These are phyloP conservation scores for Prosapia bicincta DNA, from an alignment of 2,888 invertebrate species.

Conservation along the genomic window DNA sequence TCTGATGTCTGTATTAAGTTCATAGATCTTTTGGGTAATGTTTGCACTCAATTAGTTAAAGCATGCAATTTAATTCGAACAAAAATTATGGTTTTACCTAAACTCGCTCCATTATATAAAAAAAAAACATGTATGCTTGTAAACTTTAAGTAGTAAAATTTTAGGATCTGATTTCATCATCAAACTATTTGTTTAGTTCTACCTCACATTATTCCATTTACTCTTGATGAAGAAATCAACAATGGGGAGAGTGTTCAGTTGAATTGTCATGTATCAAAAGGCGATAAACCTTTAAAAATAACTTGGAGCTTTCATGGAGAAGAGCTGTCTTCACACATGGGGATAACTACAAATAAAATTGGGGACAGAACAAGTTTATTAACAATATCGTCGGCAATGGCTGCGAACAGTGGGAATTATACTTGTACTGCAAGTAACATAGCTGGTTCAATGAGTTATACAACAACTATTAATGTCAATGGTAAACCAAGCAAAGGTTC, in stretches of 20 bases:
- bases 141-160: no score
- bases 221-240: slow-evolving; percentile 53
- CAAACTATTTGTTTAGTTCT: slow-evolving; percentile 54
- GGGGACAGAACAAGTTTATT: slow-evolving; percentile 63
- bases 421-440: slow-evolving; percentile 52
- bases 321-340: slow-evolving; percentile 40
- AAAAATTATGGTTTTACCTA: no score
- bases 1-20: no score
- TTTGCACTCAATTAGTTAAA: no score
- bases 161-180: no score
- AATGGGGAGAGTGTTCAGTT: slow-evolving; percentile 63
- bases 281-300: slow-evolving; percentile 68
- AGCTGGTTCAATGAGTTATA: slow-evolving; percentile 61
- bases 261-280: slow-evolving; percentile 61
- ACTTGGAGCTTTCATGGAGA: slow-evolving; percentile 66
- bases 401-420: slow-evolving; percentile 56
- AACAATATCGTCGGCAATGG: slow-evolving; percentile 60
- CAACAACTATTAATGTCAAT: slow-evolving; percentile 67
- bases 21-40: no score
- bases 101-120: no score
- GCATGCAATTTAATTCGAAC: no score
- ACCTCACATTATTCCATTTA: slow-evolving; percentile 64
- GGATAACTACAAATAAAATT: slow-evolving; percentile 54
- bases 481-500: slow-evolving; percentile 56
- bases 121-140: no score